Evolutionary conservation across 2,797 vertebrate species (phyloP).

Genomic region (Salmo trutta): DNA sequence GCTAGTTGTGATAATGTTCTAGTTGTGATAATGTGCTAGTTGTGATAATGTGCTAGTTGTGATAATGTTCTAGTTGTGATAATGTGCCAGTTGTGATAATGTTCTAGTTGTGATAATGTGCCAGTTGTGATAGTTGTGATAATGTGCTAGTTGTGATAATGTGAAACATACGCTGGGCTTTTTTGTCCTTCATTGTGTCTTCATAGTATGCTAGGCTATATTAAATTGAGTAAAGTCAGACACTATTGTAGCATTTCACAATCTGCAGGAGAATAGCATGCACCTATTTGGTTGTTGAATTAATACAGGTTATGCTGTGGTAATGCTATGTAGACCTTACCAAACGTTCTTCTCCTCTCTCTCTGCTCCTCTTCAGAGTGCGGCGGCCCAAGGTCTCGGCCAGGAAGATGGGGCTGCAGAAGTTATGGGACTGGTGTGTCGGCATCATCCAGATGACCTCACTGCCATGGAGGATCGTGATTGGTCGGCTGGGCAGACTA

Average conservation of each 20-base stretch:
- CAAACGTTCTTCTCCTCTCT: neutral
- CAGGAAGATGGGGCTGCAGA: slow-evolving; percentile 93
- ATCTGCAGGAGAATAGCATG: neutral
- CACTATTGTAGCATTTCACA: neutral
- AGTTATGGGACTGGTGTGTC: slow-evolving; percentile 96
- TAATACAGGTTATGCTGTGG: too few species aligned
- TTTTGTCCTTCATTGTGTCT: neutral
- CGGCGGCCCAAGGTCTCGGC: slow-evolving; percentile 91
- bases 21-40: neutral
- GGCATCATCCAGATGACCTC: slow-evolving; percentile 97
- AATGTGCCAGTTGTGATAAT: neutral
- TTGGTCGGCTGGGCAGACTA: slow-evolving; percentile 91
- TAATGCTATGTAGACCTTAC: too few species aligned
- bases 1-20: neutral
- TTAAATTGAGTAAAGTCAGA: neutral
- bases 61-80: neutral
- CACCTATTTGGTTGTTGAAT: too few species aligned
- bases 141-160: neutral
- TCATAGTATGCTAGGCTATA: neutral
- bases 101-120: too few species aligned
- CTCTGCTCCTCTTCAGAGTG: slow-evolving; percentile 69
- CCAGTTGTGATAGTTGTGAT: neutral
- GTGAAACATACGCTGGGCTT: neutral
- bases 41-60: neutral
- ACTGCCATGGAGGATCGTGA: slow-evolving; percentile 96